Evolutionary conservation across 2,113 vertebrate species (phyloP), one percentile per base, ranked within the genome.

Genomic region (Dermatemys mawii): DNA sequence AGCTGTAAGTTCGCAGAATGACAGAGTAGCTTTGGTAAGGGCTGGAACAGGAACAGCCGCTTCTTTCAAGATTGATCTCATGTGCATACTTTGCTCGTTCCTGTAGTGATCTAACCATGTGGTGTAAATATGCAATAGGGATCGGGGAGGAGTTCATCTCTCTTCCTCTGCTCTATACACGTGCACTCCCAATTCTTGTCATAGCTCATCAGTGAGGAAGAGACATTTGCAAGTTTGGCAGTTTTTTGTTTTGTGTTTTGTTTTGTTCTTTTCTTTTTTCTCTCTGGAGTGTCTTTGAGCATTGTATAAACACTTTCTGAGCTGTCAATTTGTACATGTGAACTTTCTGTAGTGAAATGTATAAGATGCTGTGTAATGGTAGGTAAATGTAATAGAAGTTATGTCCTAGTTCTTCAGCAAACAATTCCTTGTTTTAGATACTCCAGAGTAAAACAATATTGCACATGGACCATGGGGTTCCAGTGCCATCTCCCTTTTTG

Each of bases 251-350:
- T n/a, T n/a, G n/a, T n/a, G n/a, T n/a, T n/a, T n/a, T n/a, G n/a
- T n/a, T n/a, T n/a, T n/a, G n/a, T n/a, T n/a, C n/a, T n/a, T n/a
- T n/a, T n/a, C n/a, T n/a, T 53, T 21, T 51, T 92, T 81, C 70
- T 90, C 87, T 81, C 83, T 93, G 90, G 95, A 97, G 94, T 89
- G 57, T 94, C 96, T 97, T 86, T 95, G 93, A 96, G 95, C 92
- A 96, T 93, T 88, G 90, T 94, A 94, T 95, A 97, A 94, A 97
- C 96, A 95, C 96, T 97, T 97, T 94, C 97, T 94, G 86, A 97
- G 97, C 97, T 98, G 96, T 90, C 92, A 95, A 95, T 93, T 70
- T 11, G 91, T 93, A 78, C 96, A 91, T 93, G 80, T 84, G 95
- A 96, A 90, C 80, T 97, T 95, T 97, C 90, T 91, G 83, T 87